phyloP scores from a whole-genome alignment of 1,140 invertebrate species.

The Aphaenogaster rudis region DNA sequence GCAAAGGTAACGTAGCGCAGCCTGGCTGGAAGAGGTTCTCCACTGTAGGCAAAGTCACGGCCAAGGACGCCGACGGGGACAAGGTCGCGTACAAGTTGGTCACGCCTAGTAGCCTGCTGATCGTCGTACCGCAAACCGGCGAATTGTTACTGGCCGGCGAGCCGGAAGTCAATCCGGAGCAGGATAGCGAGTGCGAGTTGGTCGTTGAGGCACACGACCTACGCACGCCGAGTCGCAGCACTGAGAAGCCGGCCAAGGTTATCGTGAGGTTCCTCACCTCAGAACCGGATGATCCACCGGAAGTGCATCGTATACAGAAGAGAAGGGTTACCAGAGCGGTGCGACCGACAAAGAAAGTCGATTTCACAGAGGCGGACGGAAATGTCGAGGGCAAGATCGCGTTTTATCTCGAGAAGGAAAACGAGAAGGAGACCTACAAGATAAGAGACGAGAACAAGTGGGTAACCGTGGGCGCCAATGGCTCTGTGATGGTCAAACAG shows the following conservation, averaged over 20 bases:
- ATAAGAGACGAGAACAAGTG: constrained; percentile 97
- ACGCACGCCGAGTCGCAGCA: constrained; percentile 90
- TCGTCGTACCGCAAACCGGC: constrained; percentile 96
- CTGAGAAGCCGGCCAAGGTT: constrained; percentile 91
- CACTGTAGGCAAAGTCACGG: constrained; percentile 93
- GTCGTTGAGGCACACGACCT: constrained; percentile 94
- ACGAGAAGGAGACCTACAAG: constrained; percentile 96
- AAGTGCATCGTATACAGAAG: constrained; percentile 90
- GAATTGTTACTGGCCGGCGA: constrained; percentile 94
- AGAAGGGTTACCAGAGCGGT: constrained; percentile 95
- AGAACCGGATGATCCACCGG: constrained; percentile 83
- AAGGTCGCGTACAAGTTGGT: constrained; percentile 93
- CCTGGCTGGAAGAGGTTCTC: constrained; percentile 92
- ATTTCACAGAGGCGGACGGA: constrained; percentile 96
- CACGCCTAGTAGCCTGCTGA: constrained; percentile 92
- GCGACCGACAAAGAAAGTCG: constrained; percentile 96
- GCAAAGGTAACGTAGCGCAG: constrained; percentile 84
- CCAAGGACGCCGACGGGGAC: constrained; percentile 95
- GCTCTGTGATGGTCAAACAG: constrained; percentile 96
- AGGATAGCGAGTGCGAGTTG: constrained; percentile 90
- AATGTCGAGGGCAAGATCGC: constrained; percentile 95
- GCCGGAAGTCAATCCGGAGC: constrained; percentile 87
- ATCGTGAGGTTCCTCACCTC: constrained; percentile 92
- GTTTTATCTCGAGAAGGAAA: constrained; percentile 96
- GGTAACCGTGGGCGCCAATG: constrained; percentile 96